Conservation (phyloP, 2,113 vertebrate genomes). For the Podilymbus podiceps region DNA sequence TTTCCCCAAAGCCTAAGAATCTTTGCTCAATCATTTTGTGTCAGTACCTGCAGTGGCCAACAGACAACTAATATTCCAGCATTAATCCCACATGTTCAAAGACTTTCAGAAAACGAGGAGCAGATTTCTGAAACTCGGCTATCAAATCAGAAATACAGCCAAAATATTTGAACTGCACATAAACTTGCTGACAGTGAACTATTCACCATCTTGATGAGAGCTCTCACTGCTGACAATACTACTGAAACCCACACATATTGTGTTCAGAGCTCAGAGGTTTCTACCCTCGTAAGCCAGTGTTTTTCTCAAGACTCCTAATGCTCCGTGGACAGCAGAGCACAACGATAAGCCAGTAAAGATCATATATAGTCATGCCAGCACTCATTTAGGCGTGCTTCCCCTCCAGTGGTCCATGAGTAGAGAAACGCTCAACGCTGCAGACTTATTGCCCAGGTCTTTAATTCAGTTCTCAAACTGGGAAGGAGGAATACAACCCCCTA, state of each 20-base stretch:
- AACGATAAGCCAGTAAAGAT: not conserved
- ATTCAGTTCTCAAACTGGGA: not conserved
- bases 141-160: not conserved
- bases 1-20: not conserved
- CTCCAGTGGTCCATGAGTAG: not conserved
- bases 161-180: not conserved
- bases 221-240: not conserved
- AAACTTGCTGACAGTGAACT: conserved; percentile 14
- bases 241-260: not conserved
- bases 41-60: not conserved
- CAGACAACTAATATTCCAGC: not conserved
- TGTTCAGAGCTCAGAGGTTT: not conserved
- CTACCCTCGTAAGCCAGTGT: conserved; percentile 5
- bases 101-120: not conserved
- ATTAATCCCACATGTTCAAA: not conserved
- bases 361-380: not conserved
- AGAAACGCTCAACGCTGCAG: accelerated
- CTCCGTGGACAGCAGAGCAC: not conserved
- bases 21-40: not conserved
- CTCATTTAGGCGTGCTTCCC: not conserved
- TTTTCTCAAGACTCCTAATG: not conserved
- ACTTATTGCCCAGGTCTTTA: not conserved
- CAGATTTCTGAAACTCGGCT: not conserved
- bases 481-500: not conserved
- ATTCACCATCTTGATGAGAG: not conserved